phyloP scores from a whole-genome alignment of 2,797 vertebrate genomes.

The Myotis pilosus region DNA sequence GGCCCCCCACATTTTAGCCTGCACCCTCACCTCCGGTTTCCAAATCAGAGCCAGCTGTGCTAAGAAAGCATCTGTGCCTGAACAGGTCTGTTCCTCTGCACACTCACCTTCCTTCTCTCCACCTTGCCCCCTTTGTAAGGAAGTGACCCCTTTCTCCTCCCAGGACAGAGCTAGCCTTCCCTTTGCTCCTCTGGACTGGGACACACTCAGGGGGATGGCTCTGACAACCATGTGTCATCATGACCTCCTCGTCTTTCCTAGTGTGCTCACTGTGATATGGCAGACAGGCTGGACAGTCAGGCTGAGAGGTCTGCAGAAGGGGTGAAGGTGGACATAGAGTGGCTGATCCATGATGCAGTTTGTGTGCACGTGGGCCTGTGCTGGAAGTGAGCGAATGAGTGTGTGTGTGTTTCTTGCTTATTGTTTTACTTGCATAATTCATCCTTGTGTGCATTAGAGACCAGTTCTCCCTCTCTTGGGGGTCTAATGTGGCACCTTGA shows the following conservation, averaged over 20 bases:
- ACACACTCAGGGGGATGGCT: background rate
- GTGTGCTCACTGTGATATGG: background rate
- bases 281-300: background rate
- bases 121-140: background rate
- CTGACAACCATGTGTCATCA: accelerated
- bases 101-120: background rate
- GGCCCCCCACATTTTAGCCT: background rate
- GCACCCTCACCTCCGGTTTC: background rate
- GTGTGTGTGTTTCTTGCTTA: background rate
- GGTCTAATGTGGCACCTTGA: background rate
- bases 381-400: background rate
- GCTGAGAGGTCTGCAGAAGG: background rate
- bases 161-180: background rate
- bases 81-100: background rate
- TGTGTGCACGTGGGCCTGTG: background rate
- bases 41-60: background rate
- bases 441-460: background rate
- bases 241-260: background rate
- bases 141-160: background rate
- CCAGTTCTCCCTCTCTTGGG: background rate
- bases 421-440: background rate
- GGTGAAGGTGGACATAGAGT: background rate
- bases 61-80: background rate
- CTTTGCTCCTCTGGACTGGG: background rate
- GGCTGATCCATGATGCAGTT: background rate